Evolutionary conservation across 2,888 invertebrate species (phyloP), one percentile per base, ranked within the genome.

Genomic region (Phaonia tiefii): DNA sequence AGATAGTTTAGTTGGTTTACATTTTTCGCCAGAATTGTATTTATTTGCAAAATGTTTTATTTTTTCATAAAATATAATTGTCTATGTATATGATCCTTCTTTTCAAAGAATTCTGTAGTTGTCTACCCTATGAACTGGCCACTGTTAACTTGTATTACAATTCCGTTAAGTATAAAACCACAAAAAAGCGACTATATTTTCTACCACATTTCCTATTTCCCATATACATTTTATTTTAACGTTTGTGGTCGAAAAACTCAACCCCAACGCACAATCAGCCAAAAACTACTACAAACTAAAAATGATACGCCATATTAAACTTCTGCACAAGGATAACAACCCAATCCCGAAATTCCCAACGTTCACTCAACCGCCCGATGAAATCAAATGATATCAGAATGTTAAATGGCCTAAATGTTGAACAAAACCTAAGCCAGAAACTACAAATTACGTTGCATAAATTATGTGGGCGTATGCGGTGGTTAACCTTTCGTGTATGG

Each of bases 391-490:
- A 58, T 71, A 71, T 20, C 26, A 25, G 17, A 58, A 71, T 71
- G 58, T 71, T 71, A 31, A 58, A 58, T 58, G 56, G 56, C 31
- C n/a, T 58, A 26, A 71, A 71, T 44, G 44, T 42, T 58, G 58
- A 49, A 26, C 15, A 60, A 60, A 49, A 44, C 46, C 67, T 22
- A 67, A 39, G n/a, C 54, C 22, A 17, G 54, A 31, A 54, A 22
- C 39, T 67, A 66, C 75, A 75, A 75, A 67, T 67, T 67, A 49
- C 49, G 17, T 49, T 67, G 44, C 15, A 67, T 75, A 67, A 75
- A 75, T 67, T 75, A 75, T 58, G 17, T 44, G 66, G 75, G 58
- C 75, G 46, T 75, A 67, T 46, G 58, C 58, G 49, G 46, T 75
- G 37, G 22, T 49, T 75, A 67, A 75, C 75, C 58, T 67, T 75